A percentile compares a stretch with the other conserved stretches of the same genome.
These are phyloP conservation scores for Callopanchax toddi DNA, from an alignment of 2,113 vertebrate genomes.

Conservation along the genomic window DNA sequence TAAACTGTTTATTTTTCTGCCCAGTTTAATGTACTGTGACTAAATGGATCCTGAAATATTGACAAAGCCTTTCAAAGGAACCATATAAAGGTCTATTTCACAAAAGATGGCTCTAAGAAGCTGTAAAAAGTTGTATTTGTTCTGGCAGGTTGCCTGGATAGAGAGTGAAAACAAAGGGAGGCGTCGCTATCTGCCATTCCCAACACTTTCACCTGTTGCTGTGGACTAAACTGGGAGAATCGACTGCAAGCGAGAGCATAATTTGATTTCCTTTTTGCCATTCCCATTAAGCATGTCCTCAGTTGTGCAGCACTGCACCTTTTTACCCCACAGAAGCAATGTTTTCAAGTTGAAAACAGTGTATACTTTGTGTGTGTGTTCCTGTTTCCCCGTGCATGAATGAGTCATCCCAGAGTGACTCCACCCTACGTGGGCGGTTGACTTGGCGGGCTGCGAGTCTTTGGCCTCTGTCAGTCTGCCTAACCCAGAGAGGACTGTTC, in stretches of 20 bases:
- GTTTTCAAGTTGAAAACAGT: conserved; percentile 34
- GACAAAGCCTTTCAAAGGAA: conserved; percentile 48
- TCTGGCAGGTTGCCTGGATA: conserved; percentile 70
- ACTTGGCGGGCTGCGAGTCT: conserved; percentile 67
- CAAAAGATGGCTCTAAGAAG: conserved; percentile 64
- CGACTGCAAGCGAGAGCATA: not conserved
- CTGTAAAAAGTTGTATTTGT: conserved; percentile 67
- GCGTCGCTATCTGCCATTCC: conserved; percentile 56
- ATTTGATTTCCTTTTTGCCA: conserved; percentile 13
- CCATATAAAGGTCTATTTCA: conserved; percentile 45
- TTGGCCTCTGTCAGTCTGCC: conserved; percentile 76
- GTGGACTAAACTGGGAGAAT: conserved; percentile 16
- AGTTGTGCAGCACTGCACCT: conserved; percentile 11
- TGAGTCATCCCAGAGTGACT: conserved; percentile 79
- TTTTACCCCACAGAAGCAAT: not conserved
- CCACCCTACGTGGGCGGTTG: conserved; percentile 82
- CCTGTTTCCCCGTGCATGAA: conserved; percentile 45
- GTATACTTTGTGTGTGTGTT: conserved; percentile 33
- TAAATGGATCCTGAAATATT: conserved; percentile 69
- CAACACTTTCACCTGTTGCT: conserved; percentile 74
- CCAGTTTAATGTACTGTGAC: conserved; percentile 39
- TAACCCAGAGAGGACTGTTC: conserved; percentile 72
- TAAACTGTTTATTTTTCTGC: conserved; percentile 61
- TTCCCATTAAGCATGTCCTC: conserved; percentile 14
- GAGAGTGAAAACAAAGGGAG: conserved; percentile 76